These are phyloP conservation scores for Oncorhynchus clarkii DNA, from an alignment of 2,113 vertebrate genomes.

Conservation along the genomic window DNA sequence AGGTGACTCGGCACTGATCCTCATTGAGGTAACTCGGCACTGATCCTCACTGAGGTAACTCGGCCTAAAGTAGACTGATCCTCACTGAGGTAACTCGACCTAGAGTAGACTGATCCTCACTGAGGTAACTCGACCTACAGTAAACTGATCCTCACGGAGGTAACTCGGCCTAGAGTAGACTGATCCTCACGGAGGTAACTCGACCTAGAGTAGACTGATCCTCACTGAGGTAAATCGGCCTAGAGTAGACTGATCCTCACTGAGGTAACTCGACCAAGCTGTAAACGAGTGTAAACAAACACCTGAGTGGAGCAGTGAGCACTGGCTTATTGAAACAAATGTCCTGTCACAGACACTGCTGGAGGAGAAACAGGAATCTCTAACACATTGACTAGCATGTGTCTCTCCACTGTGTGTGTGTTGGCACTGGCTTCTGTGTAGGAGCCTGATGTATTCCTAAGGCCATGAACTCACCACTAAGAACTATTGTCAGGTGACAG, in stretches of 20 bases:
- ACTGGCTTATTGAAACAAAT: conserved; percentile 64
- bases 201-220: too few species aligned
- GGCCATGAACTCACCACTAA: background rate
- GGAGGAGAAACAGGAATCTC: conserved; percentile 39
- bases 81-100: conserved; percentile 51
- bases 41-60: too few species aligned
- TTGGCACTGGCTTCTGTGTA: too few species aligned
- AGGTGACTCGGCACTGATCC: conserved; percentile 39
- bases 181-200: too few species aligned
- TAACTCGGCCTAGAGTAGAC: background rate
- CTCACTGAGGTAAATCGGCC: too few species aligned
- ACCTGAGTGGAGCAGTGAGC: conserved; percentile 56
- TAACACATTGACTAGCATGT: conserved; percentile 46
- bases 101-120: conserved; percentile 14
- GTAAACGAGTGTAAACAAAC: conserved; percentile 62
- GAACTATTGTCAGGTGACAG: background rate
- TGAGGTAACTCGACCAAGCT: conserved; percentile 53
- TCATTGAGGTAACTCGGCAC: too few species aligned
- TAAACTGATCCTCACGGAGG: conserved; percentile 24
- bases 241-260: conserved; percentile 3
- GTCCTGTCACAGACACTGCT: conserved; percentile 58
- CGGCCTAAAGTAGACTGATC: background rate
- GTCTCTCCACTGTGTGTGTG: conserved; percentile 29
- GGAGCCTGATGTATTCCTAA: too few species aligned
- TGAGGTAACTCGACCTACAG: conserved; percentile 47